Base-by-base conservation (phyloP, 2,113 vertebrate species). In the Prolemur simus region DNA sequence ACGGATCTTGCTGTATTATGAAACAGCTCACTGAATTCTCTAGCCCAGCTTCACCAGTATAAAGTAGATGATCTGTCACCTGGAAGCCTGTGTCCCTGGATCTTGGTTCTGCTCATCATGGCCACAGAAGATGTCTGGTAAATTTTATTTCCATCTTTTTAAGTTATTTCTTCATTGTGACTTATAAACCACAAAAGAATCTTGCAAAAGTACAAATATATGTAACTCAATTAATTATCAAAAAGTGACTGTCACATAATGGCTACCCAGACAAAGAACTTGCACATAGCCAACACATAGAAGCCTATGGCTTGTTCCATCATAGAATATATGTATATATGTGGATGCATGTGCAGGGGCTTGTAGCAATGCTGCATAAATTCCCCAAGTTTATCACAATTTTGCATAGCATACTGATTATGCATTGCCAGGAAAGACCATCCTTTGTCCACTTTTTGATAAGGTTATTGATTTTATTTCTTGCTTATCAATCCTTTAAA, bases 281-380 rank as follows among this genome's bases (percentile, higher is more conserved):
- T 60, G 42, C 69, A 76, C 10, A 29, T 34, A 14, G 21, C 0
- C 27, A 71, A 47, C 8, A 39, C 12, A 23, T 2, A 87, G 78
- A 89, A 49, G 34, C 4, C 47, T 15, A 1, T 1, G 56, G 7
- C 23, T 52, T 45, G 4, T 27, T 87, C 58, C 54, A 3, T 66
- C 9, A 13, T 8, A 54, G 8, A 52, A 34, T 21, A 20, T 52
- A 20, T 64, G 8, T 21, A 21, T 25, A 5, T 6, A 54, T 25
- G 71, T 17, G 20, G 17, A 56, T 34, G 3, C 3, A 56, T 3
- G 9, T 0, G 0, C 1, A 68, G 1, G 5, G 3, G 60, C 20
- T 39, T 71, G 21, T 18, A 42, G 42, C 63, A 47, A 29, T 21
- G 17, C 13, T 56, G 12, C 4, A 45, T 68, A 39, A 92, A 64